A percentile compares a stretch with the other conserved stretches of the same genome.
Conservation (phyloP, 2,113 vertebrate species). For the Ifrita kowaldi region DNA sequence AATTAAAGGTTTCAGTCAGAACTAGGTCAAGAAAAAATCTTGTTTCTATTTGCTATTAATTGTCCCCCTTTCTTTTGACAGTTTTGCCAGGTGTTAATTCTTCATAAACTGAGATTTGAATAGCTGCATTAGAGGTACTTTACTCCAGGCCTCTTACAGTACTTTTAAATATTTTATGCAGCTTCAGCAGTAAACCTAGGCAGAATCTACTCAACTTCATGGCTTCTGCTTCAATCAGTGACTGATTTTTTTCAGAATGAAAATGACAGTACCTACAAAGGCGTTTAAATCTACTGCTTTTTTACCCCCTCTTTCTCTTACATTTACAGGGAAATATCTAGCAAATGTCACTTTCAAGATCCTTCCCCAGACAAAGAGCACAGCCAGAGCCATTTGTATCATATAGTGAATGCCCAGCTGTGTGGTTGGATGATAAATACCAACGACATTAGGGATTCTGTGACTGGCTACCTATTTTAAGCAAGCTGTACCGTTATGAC, state of each 20-base stretch:
- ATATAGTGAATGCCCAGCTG: neutral
- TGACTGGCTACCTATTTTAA: slow-evolving; percentile 4
- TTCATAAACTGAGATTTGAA: slow-evolving; percentile 16
- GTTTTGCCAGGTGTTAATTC: neutral
- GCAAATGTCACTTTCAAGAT: neutral
- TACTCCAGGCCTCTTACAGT: neutral
- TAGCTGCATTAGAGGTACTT: neutral
- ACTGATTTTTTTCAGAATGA: neutral
- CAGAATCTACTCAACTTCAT: slow-evolving; percentile 9
- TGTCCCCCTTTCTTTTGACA: neutral
- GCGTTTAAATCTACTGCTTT: neutral
- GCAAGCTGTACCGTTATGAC: neutral
- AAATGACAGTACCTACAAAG: neutral
- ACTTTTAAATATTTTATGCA: slow-evolving; percentile 2
- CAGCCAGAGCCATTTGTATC: neutral
- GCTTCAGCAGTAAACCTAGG: neutral
- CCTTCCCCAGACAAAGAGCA: neutral
- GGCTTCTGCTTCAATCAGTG: neutral
- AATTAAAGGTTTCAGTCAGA: slow-evolving; percentile 6
- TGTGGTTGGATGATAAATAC: neutral
- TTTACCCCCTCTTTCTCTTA: neutral
- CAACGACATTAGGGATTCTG: neutral
- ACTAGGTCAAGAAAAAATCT: neutral
- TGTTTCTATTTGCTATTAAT: neutral
- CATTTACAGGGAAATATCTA: neutral